These are phyloP conservation scores for Spongilla lacustris DNA, from an alignment of 37 sponge, comb jelly and placozoan genomes.

Conservation along the genomic window DNA sequence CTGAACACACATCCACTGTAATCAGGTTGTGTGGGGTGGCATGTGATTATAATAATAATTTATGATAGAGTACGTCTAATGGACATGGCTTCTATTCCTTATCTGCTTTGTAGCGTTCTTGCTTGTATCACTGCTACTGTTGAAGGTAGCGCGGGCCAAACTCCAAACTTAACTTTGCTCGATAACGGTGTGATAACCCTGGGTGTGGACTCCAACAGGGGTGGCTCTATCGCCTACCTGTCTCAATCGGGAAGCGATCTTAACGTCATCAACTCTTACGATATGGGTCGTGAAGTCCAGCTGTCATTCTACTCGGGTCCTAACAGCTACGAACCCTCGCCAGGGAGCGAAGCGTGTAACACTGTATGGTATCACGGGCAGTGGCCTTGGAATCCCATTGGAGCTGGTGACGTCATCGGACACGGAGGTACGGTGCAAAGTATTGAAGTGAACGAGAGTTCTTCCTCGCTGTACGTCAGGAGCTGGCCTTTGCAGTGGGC, in stretches of 20 bases:
- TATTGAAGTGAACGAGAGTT: background rate
- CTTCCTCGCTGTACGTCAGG: conserved; percentile 12
- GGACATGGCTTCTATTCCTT: no score
- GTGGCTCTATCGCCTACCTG: conserved; percentile 35
- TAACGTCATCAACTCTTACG: conserved; percentile 26
- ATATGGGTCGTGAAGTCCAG: conserved; percentile 51
- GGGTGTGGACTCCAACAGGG: conserved; percentile 13
- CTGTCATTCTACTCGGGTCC: conserved; percentile 46
- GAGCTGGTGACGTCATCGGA: conserved; percentile 18
- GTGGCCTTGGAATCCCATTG: conserved; percentile 53
- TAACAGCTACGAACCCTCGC: conserved; percentile 25
- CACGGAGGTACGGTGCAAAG: conserved; percentile 10
- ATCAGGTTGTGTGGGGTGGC: no score
- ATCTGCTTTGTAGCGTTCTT: no score
- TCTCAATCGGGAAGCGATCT: background rate
- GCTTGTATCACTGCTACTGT: background rate
- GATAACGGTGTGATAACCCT: conserved; percentile 30
- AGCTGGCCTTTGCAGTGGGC: conserved; percentile 46
- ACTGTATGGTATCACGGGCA: conserved; percentile 22
- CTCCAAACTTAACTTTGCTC: background rate
- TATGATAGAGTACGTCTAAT: no score
- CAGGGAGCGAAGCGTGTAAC: conserved; percentile 33
- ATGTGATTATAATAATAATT: no score
- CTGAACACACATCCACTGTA: no score
- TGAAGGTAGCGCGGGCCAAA: background rate